A percentile compares a stretch with the other conserved stretches of the same genome.
Evolutionary conservation across 2,113 vertebrate species (phyloP).

Genomic region (Sminthopsis crassicaudata): DNA sequence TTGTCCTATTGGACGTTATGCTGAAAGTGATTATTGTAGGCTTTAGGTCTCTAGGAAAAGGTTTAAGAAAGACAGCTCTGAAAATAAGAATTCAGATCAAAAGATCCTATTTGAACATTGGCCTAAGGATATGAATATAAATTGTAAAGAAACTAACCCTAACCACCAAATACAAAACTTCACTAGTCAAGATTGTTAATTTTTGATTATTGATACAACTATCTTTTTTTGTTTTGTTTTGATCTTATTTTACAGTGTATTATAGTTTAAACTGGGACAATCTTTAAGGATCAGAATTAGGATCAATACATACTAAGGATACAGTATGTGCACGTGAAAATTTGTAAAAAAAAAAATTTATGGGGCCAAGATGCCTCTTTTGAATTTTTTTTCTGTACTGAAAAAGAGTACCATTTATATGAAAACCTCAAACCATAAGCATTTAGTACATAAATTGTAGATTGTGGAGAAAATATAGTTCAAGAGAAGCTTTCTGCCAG

Average conservation of each 20-base stretch:
- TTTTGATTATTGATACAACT: constrained; percentile 83
- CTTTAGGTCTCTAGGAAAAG: constrained; percentile 94
- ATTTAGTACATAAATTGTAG: not conserved
- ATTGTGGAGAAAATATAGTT: not conserved
- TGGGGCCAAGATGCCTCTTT: not conserved
- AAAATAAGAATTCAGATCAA: constrained; percentile 87
- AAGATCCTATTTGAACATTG: constrained; percentile 89
- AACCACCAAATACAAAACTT: constrained; percentile 81
- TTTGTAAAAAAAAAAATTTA: not conserved
- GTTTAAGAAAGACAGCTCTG: constrained; percentile 94
- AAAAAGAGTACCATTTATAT: not conserved
- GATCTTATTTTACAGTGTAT: not conserved
- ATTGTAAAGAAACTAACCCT: constrained; percentile 90
- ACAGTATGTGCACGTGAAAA: not conserved
- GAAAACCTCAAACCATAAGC: not conserved
- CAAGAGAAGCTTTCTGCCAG: not conserved
- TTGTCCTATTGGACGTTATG: constrained; percentile 95
- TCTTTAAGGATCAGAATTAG: not conserved
- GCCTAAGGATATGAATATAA: constrained; percentile 91
- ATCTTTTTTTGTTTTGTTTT: no score
- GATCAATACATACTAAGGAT: not conserved
- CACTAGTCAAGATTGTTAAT: constrained; percentile 87
- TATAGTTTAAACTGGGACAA: not conserved
- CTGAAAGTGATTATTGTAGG: constrained; percentile 86
- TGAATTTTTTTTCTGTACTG: not conserved